phyloP scores from a whole-genome alignment of 92 coral and sea anemone genomes.

The Montipora capitata region DNA sequence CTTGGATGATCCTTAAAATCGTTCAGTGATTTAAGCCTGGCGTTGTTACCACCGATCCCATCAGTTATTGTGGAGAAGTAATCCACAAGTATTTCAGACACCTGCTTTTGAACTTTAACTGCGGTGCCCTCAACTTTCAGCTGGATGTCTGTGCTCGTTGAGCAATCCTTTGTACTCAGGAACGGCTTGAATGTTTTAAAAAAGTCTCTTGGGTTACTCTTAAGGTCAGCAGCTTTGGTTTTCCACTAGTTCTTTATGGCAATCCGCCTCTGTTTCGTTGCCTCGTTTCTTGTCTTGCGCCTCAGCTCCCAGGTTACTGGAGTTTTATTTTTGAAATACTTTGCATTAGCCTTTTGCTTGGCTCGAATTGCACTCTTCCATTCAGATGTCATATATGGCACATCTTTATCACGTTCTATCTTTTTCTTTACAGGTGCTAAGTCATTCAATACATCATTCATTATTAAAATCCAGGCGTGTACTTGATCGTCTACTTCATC shows the following conservation, averaged over 20 bases:
- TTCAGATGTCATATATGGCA: slow-evolving; percentile 41
- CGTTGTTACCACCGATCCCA: slow-evolving; percentile 9
- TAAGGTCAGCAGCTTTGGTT: slow-evolving; percentile 35
- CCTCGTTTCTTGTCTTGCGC: slow-evolving; percentile 38
- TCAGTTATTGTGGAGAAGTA: slow-evolving; percentile 13
- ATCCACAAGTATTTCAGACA: slow-evolving; percentile 19
- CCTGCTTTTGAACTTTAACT: slow-evolving; percentile 5
- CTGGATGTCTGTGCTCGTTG: neutral
- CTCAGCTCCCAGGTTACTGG: slow-evolving; percentile 43
- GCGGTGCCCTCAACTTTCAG: slow-evolving; percentile 8
- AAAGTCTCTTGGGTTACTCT: slow-evolving; percentile 38
- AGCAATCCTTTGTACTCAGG: neutral
- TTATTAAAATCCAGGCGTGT: slow-evolving; percentile 21
- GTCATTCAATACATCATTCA: slow-evolving; percentile 33
- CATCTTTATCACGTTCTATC: slow-evolving; percentile 36
- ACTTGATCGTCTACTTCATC: slow-evolving; percentile 54
- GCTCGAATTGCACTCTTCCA: slow-evolving; percentile 51
- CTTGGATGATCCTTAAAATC: slow-evolving; percentile 43
- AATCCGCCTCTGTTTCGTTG: slow-evolving; percentile 22
- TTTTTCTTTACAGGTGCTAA: slow-evolving; percentile 38
- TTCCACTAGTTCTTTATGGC: slow-evolving; percentile 23
- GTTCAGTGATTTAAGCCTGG: neutral
- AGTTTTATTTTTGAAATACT: slow-evolving; percentile 24
- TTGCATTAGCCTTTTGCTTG: slow-evolving; percentile 49
- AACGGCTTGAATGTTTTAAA: slow-evolving; percentile 33